phyloP scores from a whole-genome alignment of 2,113 vertebrate species.

The Apteryx mantelli region DNA sequence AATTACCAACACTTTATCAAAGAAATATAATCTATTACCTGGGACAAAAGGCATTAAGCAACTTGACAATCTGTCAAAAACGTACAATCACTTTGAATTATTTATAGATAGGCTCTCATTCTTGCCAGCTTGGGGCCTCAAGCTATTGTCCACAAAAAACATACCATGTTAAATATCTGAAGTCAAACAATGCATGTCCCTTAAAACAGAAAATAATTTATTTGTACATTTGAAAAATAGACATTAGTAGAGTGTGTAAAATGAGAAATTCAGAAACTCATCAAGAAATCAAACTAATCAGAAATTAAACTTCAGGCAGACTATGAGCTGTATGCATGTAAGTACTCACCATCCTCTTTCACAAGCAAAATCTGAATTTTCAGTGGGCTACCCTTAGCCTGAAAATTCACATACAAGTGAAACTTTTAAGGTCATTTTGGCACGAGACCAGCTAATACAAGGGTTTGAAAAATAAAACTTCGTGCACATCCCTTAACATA shows the following conservation, averaged over 20 bases:
- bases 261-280: background rate
- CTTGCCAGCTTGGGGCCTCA: slow-evolving; percentile 48
- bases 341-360: background rate
- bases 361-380: background rate
- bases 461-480: background rate
- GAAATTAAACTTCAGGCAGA: background rate
- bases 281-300: background rate
- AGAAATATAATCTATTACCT: slow-evolving; percentile 76
- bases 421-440: background rate
- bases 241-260: slow-evolving; percentile 37
- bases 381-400: background rate
- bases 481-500: background rate
- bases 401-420: background rate
- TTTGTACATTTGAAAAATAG: background rate
- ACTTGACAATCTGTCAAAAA: slow-evolving; percentile 82
- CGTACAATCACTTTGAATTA: slow-evolving; percentile 82
- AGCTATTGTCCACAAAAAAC: slow-evolving; percentile 44
- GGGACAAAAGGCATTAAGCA: slow-evolving; percentile 72
- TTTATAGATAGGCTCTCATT: slow-evolving; percentile 76
- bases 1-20: slow-evolving; percentile 66
- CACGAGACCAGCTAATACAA: background rate
- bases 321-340: background rate
- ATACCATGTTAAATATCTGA: slow-evolving; percentile 52
- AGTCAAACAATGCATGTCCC: slow-evolving; percentile 52
- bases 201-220: slow-evolving; percentile 47